Conservation (phyloP, 2,888 invertebrate species). For the Xestia sexstrigata region DNA sequence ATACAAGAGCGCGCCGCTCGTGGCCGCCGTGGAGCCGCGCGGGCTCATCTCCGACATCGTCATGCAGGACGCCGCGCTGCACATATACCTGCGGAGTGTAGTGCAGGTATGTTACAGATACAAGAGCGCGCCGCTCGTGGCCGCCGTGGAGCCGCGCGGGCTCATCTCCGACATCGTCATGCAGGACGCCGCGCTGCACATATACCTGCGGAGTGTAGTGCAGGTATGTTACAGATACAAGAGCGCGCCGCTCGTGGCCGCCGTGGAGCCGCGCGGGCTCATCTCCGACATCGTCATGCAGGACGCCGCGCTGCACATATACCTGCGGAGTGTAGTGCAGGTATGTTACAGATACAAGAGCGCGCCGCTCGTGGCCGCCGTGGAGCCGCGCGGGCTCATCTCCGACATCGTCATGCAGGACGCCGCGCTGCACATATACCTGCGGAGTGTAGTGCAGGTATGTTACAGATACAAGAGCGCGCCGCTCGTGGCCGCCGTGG, state of each 20-base stretch:
- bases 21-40: slow-evolving; percentile 92
- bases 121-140: slow-evolving; percentile 77
- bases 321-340: slow-evolving; percentile 96
- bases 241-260: slow-evolving; percentile 79
- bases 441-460: slow-evolving; percentile 96
- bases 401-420: slow-evolving; percentile 96
- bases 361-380: slow-evolving; percentile 79
- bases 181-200: slow-evolving; percentile 95
- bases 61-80: slow-evolving; percentile 96
- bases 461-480: slow-evolving; percentile 64
- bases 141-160: slow-evolving; percentile 93
- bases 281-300: slow-evolving; percentile 96
- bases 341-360: slow-evolving; percentile 76
- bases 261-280: slow-evolving; percentile 94
- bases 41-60: slow-evolving; percentile 96
- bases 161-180: slow-evolving; percentile 96
- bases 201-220: slow-evolving; percentile 96
- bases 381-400: slow-evolving; percentile 95
- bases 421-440: slow-evolving; percentile 95
- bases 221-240: slow-evolving; percentile 90
- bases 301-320: slow-evolving; percentile 96
- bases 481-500: slow-evolving; percentile 87
- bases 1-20: slow-evolving; percentile 74
- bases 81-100: slow-evolving; percentile 96
- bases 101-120: slow-evolving; percentile 91